These are phyloP conservation scores for Silurus asotus DNA, from an alignment of 2,113 vertebrate species.

Conservation along the genomic window DNA sequence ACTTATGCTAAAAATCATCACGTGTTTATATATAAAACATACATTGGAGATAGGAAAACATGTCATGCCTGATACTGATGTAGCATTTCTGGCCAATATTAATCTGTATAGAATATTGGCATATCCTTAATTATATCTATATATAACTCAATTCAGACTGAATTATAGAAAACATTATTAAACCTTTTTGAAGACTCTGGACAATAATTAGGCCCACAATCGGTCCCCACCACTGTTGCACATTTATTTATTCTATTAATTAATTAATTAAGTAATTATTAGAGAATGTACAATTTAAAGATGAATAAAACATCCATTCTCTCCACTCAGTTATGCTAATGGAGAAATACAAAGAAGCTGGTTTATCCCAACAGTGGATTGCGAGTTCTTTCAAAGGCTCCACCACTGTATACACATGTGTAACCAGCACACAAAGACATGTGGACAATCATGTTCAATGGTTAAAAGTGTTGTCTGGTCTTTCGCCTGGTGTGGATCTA, in stretches of 20 bases:
- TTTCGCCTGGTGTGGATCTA: slow-evolving; percentile 67
- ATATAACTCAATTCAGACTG: not conserved
- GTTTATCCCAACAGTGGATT: slow-evolving; percentile 84
- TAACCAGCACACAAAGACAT: slow-evolving; percentile 81
- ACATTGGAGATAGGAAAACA: not conserved
- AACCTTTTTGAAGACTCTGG: not conserved
- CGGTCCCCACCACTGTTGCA: not conserved
- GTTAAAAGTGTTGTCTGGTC: slow-evolving; percentile 79
- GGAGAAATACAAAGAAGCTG: slow-evolving; percentile 81
- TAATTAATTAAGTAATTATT: not conserved
- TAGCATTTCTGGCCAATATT: not conserved
- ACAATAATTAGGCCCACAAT: not conserved
- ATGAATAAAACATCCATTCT: not conserved
- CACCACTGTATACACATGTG: slow-evolving; percentile 78
- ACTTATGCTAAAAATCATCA: not conserved
- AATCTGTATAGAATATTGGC: not conserved
- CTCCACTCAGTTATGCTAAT: slow-evolving; percentile 57
- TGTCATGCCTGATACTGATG: not conserved
- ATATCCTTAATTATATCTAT: not conserved
- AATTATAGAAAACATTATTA: not conserved
- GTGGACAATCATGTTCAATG: slow-evolving; percentile 87
- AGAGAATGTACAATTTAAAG: not conserved
- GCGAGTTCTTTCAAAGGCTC: slow-evolving; percentile 97
- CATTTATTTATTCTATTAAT: not conserved
- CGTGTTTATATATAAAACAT: not conserved